Conservation (phyloP, 2,113 vertebrate species). For the Clupea harengus region DNA sequence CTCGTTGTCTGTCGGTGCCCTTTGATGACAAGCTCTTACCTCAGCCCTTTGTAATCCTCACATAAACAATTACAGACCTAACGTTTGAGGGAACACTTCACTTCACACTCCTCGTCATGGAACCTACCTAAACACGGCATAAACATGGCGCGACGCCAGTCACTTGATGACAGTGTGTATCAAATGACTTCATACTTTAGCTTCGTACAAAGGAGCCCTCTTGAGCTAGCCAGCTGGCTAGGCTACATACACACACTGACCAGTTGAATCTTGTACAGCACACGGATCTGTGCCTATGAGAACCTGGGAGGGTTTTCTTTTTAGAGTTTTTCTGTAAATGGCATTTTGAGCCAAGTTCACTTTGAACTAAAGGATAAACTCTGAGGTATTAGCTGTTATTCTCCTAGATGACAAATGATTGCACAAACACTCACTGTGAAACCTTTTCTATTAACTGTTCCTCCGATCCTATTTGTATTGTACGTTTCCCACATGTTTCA, state of each 20-base stretch:
- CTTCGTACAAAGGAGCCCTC: not conserved
- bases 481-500: not conserved
- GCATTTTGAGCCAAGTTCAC: not conserved
- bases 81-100: conserved; percentile 12
- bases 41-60: not conserved
- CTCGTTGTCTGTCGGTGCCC: not conserved
- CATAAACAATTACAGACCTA: conserved; percentile 14
- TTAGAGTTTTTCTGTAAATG: not conserved
- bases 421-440: not conserved
- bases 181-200: conserved; percentile 6
- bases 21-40: not conserved
- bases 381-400: not conserved
- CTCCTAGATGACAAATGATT: not conserved
- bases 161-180: conserved; percentile 13
- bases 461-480: not conserved
- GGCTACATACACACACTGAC: conserved; percentile 4
- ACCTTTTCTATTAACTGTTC: not conserved
- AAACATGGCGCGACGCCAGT: not conserved
- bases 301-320: not conserved
- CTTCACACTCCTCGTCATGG: not conserved
- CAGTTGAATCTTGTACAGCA: not conserved
- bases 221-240: not conserved
- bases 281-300: not conserved
- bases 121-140: not conserved
- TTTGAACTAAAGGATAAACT: not conserved